A percentile compares a stretch with the other conserved stretches of the same genome.
Evolutionary conservation across 2,888 invertebrate species (phyloP).

Genomic region (Noctua pronuba): DNA sequence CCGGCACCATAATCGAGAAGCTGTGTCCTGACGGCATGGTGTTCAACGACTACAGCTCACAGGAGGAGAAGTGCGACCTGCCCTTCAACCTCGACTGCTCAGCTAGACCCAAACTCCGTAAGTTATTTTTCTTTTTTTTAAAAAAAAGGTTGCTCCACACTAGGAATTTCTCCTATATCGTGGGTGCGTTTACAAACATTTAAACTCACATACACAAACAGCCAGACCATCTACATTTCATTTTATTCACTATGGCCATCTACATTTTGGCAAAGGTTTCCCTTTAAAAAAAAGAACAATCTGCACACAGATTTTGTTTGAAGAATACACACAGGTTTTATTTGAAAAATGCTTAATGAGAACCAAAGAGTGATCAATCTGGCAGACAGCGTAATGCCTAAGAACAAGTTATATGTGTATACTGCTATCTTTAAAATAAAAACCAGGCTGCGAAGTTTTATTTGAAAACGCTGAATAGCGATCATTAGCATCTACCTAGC

Average conservation of each 20-base stretch:
- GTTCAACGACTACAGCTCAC: slow-evolving; percentile 95
- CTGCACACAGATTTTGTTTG: neutral
- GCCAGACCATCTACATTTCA: neutral
- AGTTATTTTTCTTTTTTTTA: no score
- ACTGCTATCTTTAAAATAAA: neutral
- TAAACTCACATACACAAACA: no score
- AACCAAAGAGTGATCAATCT: neutral
- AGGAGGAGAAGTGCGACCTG: slow-evolving; percentile 96
- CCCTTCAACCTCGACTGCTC: slow-evolving; percentile 96
- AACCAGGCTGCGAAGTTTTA: neutral
- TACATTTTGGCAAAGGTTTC: neutral
- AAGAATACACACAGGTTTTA: neutral
- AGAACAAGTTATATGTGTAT: neutral
- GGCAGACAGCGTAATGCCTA: neutral
- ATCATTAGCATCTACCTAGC: neutral
- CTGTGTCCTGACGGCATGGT: slow-evolving; percentile 97
- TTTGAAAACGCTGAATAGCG: neutral
- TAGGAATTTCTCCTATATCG: no score
- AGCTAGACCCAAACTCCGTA: slow-evolving; percentile 94
- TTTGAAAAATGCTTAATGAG: neutral
- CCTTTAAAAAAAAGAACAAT: no score
- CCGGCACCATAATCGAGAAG: slow-evolving; percentile 94
- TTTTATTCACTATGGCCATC: neutral
- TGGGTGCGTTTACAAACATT: no score
- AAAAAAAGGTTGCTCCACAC: no score